These are phyloP conservation scores for Ophion costatus DNA, from an alignment of 2,888 invertebrate genomes.

Conservation along the genomic window DNA sequence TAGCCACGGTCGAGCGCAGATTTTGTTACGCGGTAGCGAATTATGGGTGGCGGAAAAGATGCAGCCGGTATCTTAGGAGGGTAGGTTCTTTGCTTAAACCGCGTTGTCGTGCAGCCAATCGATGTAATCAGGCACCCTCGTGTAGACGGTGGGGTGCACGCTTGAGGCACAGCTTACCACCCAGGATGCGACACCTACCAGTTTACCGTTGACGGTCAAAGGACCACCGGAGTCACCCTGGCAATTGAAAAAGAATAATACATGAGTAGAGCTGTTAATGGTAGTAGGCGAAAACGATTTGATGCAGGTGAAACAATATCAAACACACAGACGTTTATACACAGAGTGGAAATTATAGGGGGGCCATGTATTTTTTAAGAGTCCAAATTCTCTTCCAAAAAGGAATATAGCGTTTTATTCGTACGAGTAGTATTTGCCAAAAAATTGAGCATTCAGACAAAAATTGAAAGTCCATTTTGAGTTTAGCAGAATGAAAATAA, in stretches of 20 bases:
- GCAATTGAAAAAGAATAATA: neutral
- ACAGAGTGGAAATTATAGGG: slow-evolving; percentile 69
- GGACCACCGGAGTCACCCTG: slow-evolving; percentile 80
- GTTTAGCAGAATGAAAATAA: neutral
- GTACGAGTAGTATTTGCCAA: neutral
- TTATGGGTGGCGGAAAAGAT: neutral
- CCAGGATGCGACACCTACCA: slow-evolving; percentile 77
- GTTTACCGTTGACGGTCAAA: slow-evolving; percentile 73
- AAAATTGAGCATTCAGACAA: neutral
- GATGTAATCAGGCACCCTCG: slow-evolving; percentile 72
- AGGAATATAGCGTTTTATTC: neutral
- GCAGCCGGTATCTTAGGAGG: neutral
- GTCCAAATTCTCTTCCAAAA: slow-evolving; percentile 72
- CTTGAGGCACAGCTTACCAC: slow-evolving; percentile 72
- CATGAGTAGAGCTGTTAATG: neutral
- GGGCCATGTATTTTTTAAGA: slow-evolving; percentile 74
- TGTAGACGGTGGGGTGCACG: slow-evolving; percentile 76
- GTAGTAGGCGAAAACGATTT: slow-evolving; percentile 15
- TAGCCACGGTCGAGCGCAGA: too few species aligned
- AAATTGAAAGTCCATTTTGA: neutral
- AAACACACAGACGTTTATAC: slow-evolving; percentile 74
- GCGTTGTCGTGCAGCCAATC: slow-evolving; percentile 72
- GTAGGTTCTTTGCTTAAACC: slow-evolving; percentile 39
- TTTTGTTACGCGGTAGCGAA: neutral
- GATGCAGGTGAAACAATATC: neutral